Percentiles rank a stretch among this genome's conserved stretches.
phyloP scores from a whole-genome alignment of 30 jellyfish, hydroid and myxozoan genomes.

The Sanderia malayensis region DNA sequence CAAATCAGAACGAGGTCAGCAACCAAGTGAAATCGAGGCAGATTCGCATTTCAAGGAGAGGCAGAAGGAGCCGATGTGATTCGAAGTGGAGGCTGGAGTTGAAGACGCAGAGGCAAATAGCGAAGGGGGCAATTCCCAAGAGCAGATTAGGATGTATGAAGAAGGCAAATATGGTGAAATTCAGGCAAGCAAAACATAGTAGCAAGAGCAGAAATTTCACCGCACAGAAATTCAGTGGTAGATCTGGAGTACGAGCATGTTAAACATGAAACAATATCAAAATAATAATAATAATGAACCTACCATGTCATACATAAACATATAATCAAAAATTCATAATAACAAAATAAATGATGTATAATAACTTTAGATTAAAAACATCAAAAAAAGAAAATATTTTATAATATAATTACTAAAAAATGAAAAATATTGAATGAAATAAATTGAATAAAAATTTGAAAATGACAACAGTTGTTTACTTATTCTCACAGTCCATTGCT shows the following conservation, averaged over 20 bases:
- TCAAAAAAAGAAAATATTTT: no score
- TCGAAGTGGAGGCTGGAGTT: not conserved
- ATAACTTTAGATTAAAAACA: no score
- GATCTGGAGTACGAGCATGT: constrained; percentile 55
- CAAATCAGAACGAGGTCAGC: not conserved
- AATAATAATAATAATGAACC: no score
- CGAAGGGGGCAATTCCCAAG: not conserved
- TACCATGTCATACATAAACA: no score
- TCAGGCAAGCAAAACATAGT: not conserved
- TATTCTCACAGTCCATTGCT: no score
- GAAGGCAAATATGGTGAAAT: constrained; percentile 2
- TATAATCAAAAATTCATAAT: no score
- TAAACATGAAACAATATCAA: no score
- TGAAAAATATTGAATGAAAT: no score
- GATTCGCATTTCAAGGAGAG: not conserved
- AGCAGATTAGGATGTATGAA: not conserved
- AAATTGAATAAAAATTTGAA: no score
- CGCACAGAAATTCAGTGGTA: constrained; percentile 57
- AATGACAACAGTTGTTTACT: no score
- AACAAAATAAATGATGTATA: no score
- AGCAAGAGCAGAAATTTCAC: constrained; percentile 53
- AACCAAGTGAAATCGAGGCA: not conserved
- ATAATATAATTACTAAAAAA: no score
- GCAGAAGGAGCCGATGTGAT: not conserved
- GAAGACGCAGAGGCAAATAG: not conserved